Conservation (phyloP, 2,113 vertebrate species). For the Cavia aperea region DNA sequence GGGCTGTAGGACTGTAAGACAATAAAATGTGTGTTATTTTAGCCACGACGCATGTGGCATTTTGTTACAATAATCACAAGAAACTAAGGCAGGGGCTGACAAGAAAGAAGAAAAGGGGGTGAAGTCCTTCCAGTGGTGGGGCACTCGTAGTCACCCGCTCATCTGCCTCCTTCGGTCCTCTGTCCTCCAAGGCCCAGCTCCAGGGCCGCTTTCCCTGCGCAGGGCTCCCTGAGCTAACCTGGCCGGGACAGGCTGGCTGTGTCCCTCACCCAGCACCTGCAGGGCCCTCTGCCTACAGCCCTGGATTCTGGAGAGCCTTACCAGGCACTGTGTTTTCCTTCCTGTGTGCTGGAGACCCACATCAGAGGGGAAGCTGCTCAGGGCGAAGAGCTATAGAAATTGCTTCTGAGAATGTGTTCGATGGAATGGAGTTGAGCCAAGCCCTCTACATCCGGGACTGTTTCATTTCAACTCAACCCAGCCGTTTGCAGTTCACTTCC, state of each 20-base stretch:
- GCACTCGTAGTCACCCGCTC: background rate
- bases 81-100: background rate
- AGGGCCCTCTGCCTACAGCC: background rate
- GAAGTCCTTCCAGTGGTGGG: background rate
- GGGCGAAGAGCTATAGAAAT: background rate
- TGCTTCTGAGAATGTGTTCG: background rate
- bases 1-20: background rate
- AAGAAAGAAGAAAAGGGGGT: background rate
- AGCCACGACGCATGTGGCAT: background rate
- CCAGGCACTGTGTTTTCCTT: background rate
- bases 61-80: background rate
- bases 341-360: background rate
- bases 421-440: background rate
- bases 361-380: background rate
- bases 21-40: background rate
- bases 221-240: background rate
- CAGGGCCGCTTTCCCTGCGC: accelerated
- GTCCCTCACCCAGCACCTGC: background rate
- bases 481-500: background rate
- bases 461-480: background rate
- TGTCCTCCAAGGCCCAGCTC: background rate
- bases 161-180: background rate
- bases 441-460: background rate
- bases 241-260: background rate
- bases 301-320: background rate